Evolutionary conservation across 2,888 invertebrate genomes (phyloP).

Genomic region (Vanessa cardui): DNA sequence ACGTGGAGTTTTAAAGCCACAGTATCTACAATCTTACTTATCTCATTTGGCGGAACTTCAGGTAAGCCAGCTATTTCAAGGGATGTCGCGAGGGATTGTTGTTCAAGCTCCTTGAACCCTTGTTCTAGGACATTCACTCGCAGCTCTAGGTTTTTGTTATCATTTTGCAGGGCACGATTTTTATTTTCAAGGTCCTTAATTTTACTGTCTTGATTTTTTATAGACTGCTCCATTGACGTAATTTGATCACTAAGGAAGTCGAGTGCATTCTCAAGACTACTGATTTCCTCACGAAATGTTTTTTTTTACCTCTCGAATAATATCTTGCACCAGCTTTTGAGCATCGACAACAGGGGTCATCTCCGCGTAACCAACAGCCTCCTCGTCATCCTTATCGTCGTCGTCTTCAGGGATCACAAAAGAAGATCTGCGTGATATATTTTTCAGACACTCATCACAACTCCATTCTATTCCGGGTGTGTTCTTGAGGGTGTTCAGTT

Average conservation of each 20-base stretch:
- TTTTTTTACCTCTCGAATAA: neutral
- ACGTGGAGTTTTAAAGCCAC: conserved; percentile 38
- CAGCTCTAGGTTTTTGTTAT: conserved; percentile 34
- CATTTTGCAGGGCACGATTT: conserved; percentile 39
- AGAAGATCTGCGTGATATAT: neutral
- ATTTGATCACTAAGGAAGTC: too few relatives aligned
- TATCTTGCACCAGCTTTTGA: conserved; percentile 14
- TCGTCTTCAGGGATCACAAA: conserved; percentile 37
- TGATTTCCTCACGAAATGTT: neutral
- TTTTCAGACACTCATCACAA: conserved; percentile 17
- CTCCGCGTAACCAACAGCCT: neutral
- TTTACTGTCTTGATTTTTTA: too few relatives aligned
- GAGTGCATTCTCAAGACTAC: too few relatives aligned
- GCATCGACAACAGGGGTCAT: conserved; percentile 27
- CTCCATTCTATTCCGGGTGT: conserved; percentile 37
- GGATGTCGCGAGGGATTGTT: conserved; percentile 29
- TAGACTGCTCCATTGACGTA: too few relatives aligned
- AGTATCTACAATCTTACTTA: conserved; percentile 23
- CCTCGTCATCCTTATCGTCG: conserved; percentile 20
- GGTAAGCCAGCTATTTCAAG: conserved; percentile 38
- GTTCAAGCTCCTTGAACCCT: conserved; percentile 31
- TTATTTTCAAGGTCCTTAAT: conserved; percentile 38
- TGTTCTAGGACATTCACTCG: conserved; percentile 38
- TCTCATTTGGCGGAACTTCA: conserved; percentile 16
- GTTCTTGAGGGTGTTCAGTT: conserved; percentile 19